Conservation (phyloP, 2,888 invertebrate genomes). For the Plebejus melissa region DNA sequence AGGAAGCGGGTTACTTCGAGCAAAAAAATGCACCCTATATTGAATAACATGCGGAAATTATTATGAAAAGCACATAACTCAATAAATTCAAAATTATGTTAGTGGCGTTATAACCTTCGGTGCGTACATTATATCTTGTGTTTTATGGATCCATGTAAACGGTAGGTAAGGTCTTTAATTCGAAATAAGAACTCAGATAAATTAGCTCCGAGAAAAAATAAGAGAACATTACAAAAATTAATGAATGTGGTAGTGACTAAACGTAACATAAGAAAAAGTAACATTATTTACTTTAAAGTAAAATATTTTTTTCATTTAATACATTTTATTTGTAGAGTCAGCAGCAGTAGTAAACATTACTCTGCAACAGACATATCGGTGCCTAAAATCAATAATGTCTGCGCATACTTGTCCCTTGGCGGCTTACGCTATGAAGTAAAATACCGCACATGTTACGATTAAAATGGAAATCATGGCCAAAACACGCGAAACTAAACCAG, state of each 20-base stretch:
- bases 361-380: conserved; percentile 43
- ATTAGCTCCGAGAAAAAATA: neutral
- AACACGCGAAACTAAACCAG: conserved; percentile 4
- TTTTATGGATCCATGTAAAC: conserved; percentile 37
- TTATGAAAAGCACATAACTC: conserved; percentile 48
- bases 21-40: conserved; percentile 39
- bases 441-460: conserved; percentile 22
- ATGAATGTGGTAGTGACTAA: neutral
- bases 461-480: conserved; percentile 24
- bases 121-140: conserved; percentile 45
- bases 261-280: neutral
- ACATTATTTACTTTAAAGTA: neutral
- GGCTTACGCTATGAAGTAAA: conserved; percentile 38
- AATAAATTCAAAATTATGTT: conserved; percentile 53
- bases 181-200: conserved; percentile 21
- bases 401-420: conserved; percentile 51
- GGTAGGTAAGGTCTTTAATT: conserved; percentile 35
- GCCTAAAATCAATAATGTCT: conserved; percentile 68
- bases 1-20: conserved; percentile 39
- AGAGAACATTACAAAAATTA: conserved; percentile 10
- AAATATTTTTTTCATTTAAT: conserved; percentile 8
- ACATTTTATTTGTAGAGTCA: conserved; percentile 31
- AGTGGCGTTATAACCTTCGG: conserved; percentile 62
- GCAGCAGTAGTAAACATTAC: conserved; percentile 52
- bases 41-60: conserved; percentile 46